Evolutionary conservation across 1,140 invertebrate species (phyloP), one percentile per base, ranked within the genome.

Genomic region (Drosophila ercepeae): DNA sequence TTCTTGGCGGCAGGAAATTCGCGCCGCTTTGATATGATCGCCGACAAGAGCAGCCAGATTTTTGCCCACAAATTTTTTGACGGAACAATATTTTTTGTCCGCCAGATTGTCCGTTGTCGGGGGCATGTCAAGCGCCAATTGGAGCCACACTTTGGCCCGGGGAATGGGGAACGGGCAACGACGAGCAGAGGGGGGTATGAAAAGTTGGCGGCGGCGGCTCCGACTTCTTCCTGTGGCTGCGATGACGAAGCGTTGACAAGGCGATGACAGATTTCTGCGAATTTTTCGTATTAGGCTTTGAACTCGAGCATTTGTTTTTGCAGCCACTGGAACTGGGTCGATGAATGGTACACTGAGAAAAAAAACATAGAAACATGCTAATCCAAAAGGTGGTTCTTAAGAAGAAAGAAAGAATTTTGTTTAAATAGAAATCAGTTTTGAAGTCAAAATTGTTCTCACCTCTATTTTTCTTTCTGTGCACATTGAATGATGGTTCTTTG

Each of bases 271-370:
- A 86, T 86, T 86, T 86, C 81, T 74, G 82, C 81, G 81, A 86
- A 86, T 81, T 86, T 88, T 86, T 86, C 81, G 81, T 82, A 88
- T 86, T 86, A 86, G 81, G 82, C 81, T 86, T 86, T 86, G 82
- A 88, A 86, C 81, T 86, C 78, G 78, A 59, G 73, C 73, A 81
- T 79, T 75, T 83, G 70, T 51, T 71, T 74, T 75, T 75, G 76
- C 72, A 57, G 64, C 27, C 60, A 68, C 36, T 68, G 64, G 64
- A 68, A 68, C 64, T 68, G 64, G 64, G 64, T 68, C 64, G 60
- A 61, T 64, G 60, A 2, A 3, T 11, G 7, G 2, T 41, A 5
- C 23, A 64, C 42, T 32, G 5, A 2, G 11, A 11, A 9, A n/a
- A 32, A 32, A 32, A 32, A n/a, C 8, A 11, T n/a, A 32, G 8